Base-by-base conservation (phyloP, 2,113 vertebrate genomes). In the Odobenus rosmarus region DNA sequence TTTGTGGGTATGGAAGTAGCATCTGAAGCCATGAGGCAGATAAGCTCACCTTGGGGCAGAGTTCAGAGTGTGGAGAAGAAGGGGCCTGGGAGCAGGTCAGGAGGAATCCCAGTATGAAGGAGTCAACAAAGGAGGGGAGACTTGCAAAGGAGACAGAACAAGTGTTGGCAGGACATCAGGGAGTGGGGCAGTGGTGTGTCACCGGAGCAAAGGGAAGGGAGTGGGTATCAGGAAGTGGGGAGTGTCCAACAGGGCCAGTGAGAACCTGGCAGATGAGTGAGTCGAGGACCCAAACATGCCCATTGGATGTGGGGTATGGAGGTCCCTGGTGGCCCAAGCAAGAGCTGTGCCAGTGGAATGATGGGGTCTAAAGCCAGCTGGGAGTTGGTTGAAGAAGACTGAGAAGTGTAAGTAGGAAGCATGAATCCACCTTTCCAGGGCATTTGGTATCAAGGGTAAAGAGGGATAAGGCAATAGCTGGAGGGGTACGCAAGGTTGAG, bases 391-490 rank as follows among this genome's bases (percentile, higher is more conserved):
- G 33, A 59, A 51, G 36, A 55, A 33, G 39, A 46, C 5, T 21
- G 55, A 92, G 55, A 46, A 71, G 61, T 85, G 1, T 36, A 71
- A 88, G 69, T 15, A 88, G 39, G 42, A 94, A 83, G 23, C 1
- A 36, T 12, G 14, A 64, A 86, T 9, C 16, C 51, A 96, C 0
- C 36, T 92, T 85, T 93, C 62, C 46, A 28, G 51, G 31, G 95
- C 77, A 16, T 76, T 97, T 96, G 61, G 33, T 16, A 87, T 93
- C 69, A 96, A 90, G 51, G 61, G 10, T 87, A 90, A 53, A 67
- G 51, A 79, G 61, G 21, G 59, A 72, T 36, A 57, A 96, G 49
- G 24, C 8, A 24, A 51, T 74, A 24, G 14, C 61, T 33, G 3
- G 23, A 74, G 13, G 26, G n/a, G n/a, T 62, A 51, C 36, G 51